Percentiles rank a stretch among this genome's conserved stretches.
These are phyloP conservation scores for Prietella phreatophila DNA, from an alignment of 2,113 vertebrate species.

Conservation along the genomic window DNA sequence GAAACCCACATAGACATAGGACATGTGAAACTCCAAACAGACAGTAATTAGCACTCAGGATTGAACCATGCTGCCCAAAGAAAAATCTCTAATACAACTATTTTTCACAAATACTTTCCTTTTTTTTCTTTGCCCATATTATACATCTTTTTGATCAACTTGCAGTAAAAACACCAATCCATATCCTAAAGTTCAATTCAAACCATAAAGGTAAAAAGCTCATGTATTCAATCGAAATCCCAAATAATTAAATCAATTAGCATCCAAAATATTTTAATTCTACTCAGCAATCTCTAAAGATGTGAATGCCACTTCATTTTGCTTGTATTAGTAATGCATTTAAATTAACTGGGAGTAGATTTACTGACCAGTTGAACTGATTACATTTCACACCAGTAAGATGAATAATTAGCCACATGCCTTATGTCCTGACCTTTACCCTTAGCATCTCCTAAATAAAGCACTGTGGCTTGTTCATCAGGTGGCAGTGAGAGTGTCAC, in stretches of 20 bases:
- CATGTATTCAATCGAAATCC: neutral
- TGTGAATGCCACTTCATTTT: neutral
- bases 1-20: neutral
- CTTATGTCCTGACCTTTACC: neutral
- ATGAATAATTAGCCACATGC: slow-evolving; percentile 32
- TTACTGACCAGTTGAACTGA: slow-evolving; percentile 8
- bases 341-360: neutral
- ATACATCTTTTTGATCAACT: too few species aligned
- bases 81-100: neutral
- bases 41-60: neutral
- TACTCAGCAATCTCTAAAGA: neutral
- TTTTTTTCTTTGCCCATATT: too few species aligned
- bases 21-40: neutral
- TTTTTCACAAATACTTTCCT: neutral
- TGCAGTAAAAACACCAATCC: neutral
- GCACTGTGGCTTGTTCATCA: neutral
- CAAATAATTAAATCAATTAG: too few species aligned
- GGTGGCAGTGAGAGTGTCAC: neutral
- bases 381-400: slow-evolving; percentile 37
- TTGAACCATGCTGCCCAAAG: neutral
- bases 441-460: neutral
- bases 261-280: too few species aligned
- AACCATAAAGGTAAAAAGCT: neutral
- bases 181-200: neutral
- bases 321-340: slow-evolving; percentile 20